phyloP scores from a whole-genome alignment of 1,140 invertebrate species.

The Drosophila persimilis region DNA sequence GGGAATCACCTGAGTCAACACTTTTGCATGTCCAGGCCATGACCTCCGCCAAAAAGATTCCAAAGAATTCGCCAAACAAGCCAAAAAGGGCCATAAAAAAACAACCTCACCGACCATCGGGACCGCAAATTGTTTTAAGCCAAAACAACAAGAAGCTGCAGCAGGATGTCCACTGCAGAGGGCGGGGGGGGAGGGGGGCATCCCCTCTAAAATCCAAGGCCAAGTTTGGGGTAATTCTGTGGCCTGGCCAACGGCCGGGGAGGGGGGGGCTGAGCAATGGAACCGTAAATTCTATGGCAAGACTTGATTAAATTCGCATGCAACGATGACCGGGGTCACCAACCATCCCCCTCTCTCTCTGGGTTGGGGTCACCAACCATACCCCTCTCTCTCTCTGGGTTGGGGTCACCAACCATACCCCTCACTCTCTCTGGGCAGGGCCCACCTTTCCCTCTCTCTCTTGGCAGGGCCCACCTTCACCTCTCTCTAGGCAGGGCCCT shows the following conservation, averaged over 20 bases:
- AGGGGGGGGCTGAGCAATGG: constrained; percentile 14
- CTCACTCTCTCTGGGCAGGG: too few species aligned
- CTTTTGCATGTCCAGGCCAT: constrained; percentile 11
- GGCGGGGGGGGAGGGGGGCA: too few species aligned
- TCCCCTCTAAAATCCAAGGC: constrained; percentile 24
- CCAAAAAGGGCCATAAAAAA: constrained; percentile 17
- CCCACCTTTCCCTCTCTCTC: too few species aligned
- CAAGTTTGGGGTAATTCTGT: constrained; percentile 48
- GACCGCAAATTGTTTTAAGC: constrained; percentile 71
- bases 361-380: too few species aligned
- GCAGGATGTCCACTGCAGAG: too few species aligned
- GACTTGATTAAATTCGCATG: constrained; percentile 82
- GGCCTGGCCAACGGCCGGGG: not conserved
- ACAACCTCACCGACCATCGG: constrained; percentile 37
- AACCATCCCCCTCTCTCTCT: too few species aligned
- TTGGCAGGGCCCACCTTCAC: too few species aligned
- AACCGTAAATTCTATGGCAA: constrained; percentile 82
- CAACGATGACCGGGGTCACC: constrained; percentile 41
- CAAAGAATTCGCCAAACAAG: constrained; percentile 33
- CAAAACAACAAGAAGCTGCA: constrained; percentile 16
- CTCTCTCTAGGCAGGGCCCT: too few species aligned
- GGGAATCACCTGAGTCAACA: constrained; percentile 34
- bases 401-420: too few species aligned
- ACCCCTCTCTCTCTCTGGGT: too few species aligned
- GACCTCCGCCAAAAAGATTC: constrained; percentile 24